Percentiles rank a stretch among this genome's conserved stretches.
Evolutionary conservation across 2,113 vertebrate species (phyloP).

Genomic region (Prietella phreatophila): DNA sequence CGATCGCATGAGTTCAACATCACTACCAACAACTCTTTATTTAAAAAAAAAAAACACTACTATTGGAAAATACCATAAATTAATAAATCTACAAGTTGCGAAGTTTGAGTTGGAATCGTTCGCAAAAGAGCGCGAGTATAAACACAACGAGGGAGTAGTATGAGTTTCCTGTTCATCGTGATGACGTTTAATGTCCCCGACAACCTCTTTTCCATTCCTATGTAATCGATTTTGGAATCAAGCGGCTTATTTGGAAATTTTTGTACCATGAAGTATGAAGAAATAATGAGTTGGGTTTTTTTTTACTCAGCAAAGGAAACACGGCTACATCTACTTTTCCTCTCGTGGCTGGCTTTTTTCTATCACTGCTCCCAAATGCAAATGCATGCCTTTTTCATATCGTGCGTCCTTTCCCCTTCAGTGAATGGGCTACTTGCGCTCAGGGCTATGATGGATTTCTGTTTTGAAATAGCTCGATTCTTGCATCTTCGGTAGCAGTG

Average conservation of each 20-base stretch:
- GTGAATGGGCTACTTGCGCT: background rate
- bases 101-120: too few relatives aligned
- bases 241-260: background rate
- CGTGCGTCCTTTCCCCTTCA: background rate
- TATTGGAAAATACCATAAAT: too few relatives aligned
- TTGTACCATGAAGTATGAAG: background rate
- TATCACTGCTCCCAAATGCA: background rate
- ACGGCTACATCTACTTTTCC: background rate
- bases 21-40: too few relatives aligned
- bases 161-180: too few relatives aligned
- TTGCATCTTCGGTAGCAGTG: background rate
- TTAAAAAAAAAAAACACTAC: too few relatives aligned
- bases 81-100: too few relatives aligned
- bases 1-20: too few relatives aligned
- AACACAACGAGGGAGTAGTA: too few relatives aligned
- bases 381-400: background rate
- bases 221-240: background rate
- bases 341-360: background rate
- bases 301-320: background rate
- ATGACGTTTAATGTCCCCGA: too few relatives aligned
- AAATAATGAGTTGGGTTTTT: background rate
- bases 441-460: background rate
- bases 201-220: background rate
- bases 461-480: background rate
- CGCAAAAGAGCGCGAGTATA: too few relatives aligned